Evolutionary conservation across 2,113 vertebrate genomes (phyloP).

Genomic region (Pyxicephalus adspersus): DNA sequence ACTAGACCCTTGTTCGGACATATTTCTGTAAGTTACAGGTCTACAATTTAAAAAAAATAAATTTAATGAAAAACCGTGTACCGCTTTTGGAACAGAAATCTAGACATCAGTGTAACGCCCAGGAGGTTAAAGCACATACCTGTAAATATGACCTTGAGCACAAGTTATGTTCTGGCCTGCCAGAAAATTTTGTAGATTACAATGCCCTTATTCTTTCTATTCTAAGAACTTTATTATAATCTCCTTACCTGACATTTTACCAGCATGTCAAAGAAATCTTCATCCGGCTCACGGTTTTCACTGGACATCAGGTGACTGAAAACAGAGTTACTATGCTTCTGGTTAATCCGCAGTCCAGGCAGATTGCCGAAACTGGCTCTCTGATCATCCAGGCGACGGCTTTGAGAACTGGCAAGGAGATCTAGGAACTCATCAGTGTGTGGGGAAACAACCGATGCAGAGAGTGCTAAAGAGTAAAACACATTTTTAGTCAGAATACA

Average conservation of each 20-base stretch:
- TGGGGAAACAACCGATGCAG: constrained; percentile 74
- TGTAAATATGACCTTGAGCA: no score
- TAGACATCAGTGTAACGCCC: no score
- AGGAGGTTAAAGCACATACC: no score
- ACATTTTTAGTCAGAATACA: not conserved
- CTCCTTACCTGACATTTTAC: constrained; percentile 88
- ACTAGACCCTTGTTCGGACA: no score
- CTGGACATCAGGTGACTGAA: constrained; percentile 81
- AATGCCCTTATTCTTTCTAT: no score
- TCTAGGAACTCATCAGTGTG: constrained; percentile 88
- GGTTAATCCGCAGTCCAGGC: constrained; percentile 81
- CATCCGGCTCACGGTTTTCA: constrained; percentile 79
- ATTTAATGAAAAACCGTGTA: no score
- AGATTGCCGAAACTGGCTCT: constrained; percentile 77
- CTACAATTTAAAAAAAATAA: no score
- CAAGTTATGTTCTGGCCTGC: no score
- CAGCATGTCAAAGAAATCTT: constrained; percentile 92
- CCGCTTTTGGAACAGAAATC: no score
- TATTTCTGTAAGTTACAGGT: no score
- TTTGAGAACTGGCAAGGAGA: constrained; percentile 85
- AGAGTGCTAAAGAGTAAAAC: constrained; percentile 68
- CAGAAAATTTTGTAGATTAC: no score
- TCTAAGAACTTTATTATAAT: no score
- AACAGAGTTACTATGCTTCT: constrained; percentile 68
- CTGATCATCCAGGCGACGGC: constrained; percentile 85